Conservation (phyloP, 2,888 invertebrate genomes). For the Plusia festucae region DNA sequence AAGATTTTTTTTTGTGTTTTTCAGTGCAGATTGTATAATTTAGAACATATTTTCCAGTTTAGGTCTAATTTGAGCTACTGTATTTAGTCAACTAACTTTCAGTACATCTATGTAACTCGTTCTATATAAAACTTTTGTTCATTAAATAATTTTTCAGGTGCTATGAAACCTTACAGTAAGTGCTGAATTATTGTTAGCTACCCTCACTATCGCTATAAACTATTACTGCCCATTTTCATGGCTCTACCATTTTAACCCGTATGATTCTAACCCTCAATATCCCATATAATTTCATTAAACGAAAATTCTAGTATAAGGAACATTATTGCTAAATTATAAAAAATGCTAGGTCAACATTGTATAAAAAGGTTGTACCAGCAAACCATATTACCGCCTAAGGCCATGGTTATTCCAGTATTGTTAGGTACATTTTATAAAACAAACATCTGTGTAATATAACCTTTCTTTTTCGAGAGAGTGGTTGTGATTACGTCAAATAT, state of each 20-base stretch:
- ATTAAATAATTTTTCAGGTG: too few species aligned
- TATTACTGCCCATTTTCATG: constrained; percentile 40
- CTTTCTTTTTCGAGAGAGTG: background rate
- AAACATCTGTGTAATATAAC: constrained; percentile 1
- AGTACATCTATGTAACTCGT: too few species aligned
- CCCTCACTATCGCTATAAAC: constrained; percentile 41
- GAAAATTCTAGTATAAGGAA: constrained; percentile 21
- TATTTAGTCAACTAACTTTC: too few species aligned
- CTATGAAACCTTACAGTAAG: constrained; percentile 29
- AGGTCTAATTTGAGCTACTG: too few species aligned
- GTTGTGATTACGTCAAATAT: background rate
- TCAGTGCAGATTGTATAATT: too few species aligned
- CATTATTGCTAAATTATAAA: background rate
- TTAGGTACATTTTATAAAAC: constrained; percentile 6
- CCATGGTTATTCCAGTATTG: constrained; percentile 5
- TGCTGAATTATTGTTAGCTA: constrained; percentile 42
- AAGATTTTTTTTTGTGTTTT: too few species aligned
- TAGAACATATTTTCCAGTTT: too few species aligned
- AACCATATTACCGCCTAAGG: constrained; percentile 1
- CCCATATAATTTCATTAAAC: constrained; percentile 31
- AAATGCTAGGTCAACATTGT: background rate
- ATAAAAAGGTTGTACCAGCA: background rate
- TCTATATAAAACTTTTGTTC: too few species aligned
- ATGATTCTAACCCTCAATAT: constrained; percentile 18
- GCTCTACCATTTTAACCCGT: constrained; percentile 19